phyloP scores from a whole-genome alignment of 2,797 vertebrate genomes.

The Anguilla marmorata region DNA sequence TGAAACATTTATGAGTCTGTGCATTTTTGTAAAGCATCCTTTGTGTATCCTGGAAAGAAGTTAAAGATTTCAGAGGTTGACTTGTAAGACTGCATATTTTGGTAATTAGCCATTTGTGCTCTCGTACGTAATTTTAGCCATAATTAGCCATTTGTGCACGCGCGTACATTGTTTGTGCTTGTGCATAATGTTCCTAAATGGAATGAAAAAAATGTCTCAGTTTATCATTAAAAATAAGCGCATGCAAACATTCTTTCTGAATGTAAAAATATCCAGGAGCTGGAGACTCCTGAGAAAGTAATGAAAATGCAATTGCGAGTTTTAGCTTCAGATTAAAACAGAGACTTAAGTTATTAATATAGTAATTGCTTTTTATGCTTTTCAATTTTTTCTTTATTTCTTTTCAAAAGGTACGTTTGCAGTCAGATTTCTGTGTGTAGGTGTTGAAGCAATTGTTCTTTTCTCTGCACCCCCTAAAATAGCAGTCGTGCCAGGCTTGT shows the following conservation, averaged over 20 bases:
- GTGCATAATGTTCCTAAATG: neutral
- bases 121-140: neutral
- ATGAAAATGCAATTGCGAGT: conserved; percentile 56
- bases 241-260: neutral
- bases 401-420: conserved; percentile 60
- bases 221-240: neutral
- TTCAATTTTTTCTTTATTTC: conserved; percentile 54
- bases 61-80: neutral
- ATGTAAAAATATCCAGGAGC: neutral
- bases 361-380: conserved; percentile 64
- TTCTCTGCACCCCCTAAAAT: conserved; percentile 76
- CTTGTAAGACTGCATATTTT: neutral
- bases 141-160: neutral
- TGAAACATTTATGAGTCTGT: neutral
- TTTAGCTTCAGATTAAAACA: conserved; percentile 51
- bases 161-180: neutral
- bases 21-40: neutral
- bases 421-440: conserved; percentile 71
- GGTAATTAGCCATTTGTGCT: neutral
- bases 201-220: neutral
- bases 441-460: conserved; percentile 76
- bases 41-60: neutral
- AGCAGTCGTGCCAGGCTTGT: conserved; percentile 77
- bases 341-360: conserved; percentile 64
- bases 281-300: conserved; percentile 24